These are phyloP conservation scores for Pelvicachromis taeniatus DNA, from an alignment of 2,113 vertebrate species.

Conservation along the genomic window DNA sequence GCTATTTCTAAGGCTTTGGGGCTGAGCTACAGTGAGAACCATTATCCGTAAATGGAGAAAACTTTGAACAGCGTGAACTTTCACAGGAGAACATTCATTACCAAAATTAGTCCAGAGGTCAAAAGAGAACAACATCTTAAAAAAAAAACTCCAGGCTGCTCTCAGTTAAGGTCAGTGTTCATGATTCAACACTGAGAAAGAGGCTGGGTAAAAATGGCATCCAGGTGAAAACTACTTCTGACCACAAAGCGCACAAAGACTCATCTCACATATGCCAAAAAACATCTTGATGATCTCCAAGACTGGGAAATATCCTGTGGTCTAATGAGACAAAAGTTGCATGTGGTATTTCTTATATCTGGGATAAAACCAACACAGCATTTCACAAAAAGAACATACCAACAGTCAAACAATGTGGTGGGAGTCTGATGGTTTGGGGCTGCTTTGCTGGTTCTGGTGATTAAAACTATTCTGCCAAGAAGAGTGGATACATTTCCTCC, in stretches of 20 bases:
- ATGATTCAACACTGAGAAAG: no score
- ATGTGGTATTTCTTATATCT: background rate
- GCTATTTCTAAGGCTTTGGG: background rate
- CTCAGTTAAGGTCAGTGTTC: background rate
- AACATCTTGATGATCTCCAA: background rate
- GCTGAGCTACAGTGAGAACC: background rate
- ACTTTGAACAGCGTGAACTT: background rate
- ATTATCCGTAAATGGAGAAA: no score
- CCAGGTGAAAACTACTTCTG: background rate
- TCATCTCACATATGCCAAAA: fast-evolving
- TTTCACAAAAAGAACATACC: background rate
- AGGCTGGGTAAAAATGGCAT: background rate
- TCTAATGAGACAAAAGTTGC: background rate
- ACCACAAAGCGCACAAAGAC: background rate
- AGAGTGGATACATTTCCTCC: fast-evolving
- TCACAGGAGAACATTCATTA: background rate
- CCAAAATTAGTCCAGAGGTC: background rate
- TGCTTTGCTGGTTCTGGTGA: background rate
- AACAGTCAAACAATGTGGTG: background rate
- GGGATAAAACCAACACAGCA: background rate
- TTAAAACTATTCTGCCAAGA: background rate
- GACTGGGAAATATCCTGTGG: background rate
- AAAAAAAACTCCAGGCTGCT: background rate
- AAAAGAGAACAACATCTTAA: background rate
- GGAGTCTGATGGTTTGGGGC: background rate